Base-by-base conservation (phyloP, 1,140 invertebrate species). In the Saccostrea cuccullata region DNA sequence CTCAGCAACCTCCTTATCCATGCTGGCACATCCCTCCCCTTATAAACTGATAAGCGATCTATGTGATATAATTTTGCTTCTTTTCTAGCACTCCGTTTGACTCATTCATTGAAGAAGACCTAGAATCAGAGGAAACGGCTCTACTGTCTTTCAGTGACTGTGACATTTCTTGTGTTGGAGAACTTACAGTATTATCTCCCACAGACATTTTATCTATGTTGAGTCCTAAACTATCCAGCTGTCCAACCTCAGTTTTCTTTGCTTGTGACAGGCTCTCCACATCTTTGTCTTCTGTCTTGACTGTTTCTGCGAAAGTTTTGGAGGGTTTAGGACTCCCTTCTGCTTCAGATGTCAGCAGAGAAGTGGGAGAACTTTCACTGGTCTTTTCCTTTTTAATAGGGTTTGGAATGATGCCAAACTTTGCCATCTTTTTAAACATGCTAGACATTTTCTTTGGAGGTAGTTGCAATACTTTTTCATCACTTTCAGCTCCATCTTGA, bases 321-420 rank as follows among this genome's bases (percentile, higher is more conserved):
- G 23, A 40, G 20, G 82, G 23, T 56, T 88, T 85, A 1, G 83
- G 40, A 55, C 15, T 55, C 20, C n/a, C 40, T 13, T 23, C 17
- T 55, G 40, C 47, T 3, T 0, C 9, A 55, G 55, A n/a, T 3
- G n/a, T 55, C 47, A 23, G 20, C 6, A n/a, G 20, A 55, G 40
- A 55, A 11, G 82, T 20, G 73, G 26, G 8, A 36, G 26, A 8
- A 17, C 20, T 55, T 11, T 84, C 55, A 55, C 82, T 15, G 55
- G 12, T 56, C 40, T n/a, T 84, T 26, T 77, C 70, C 13, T 84
- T 84, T 55, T 84, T 84, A 36, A 84, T 84, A 3, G 82, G 82
- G 30, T 84, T 84, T 55, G 82, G n/a, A n/a, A n/a, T n/a, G n/a
- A n/a, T n/a, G n/a, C n/a, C n/a, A 13, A 84, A 55, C 55, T 84